Evolutionary conservation across 2,888 invertebrate species (phyloP), one percentile per base, ranked within the genome.

Genomic region (Noctua comes): DNA sequence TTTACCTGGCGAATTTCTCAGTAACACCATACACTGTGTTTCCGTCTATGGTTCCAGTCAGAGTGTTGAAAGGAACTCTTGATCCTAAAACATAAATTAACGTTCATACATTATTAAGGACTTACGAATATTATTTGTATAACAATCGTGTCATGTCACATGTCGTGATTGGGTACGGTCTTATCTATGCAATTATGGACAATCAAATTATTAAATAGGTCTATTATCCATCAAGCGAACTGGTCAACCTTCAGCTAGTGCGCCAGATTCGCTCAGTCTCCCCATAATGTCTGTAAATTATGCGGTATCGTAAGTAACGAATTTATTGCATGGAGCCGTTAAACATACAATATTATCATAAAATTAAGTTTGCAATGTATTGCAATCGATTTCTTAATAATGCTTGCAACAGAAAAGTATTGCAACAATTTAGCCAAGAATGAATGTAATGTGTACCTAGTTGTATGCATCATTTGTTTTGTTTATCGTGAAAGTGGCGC

Each of bases 11-110:
- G 92, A 98, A 98, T 88, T 98, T 97, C 91, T 99, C 99, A 73
- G 98, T 98, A 11, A 98, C 98, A 68, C 99, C 99, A 91, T 99
- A 99, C 2, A 99, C 98, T 4, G 99, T 99, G 92, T 99, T 99
- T 72, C 98, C 99, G 94, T 99, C 99, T 59, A 99, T 97, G 40
- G 98, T 98, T 48, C 98, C 98, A 6, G 99, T 99, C 54, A 99
- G 95, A 1, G 98, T 98, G 94, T 99, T 99, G 95, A 98, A 99
- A 77, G 98, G 98, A 76, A 97, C 97, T 89, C 99, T 97, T 43
- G 99, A 98, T 78, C 99, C 98, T 98, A 92, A 94, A 77, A 84
- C 62, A 88, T 57, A 72, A 68, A 80, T 80, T 72, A 40, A 73
- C 43, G 31, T 66, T 68, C 21, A 82, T 68, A n/a, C 66, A 70